Evolutionary conservation across 2,888 invertebrate species (phyloP).

Genomic region (Tipula confusa): DNA sequence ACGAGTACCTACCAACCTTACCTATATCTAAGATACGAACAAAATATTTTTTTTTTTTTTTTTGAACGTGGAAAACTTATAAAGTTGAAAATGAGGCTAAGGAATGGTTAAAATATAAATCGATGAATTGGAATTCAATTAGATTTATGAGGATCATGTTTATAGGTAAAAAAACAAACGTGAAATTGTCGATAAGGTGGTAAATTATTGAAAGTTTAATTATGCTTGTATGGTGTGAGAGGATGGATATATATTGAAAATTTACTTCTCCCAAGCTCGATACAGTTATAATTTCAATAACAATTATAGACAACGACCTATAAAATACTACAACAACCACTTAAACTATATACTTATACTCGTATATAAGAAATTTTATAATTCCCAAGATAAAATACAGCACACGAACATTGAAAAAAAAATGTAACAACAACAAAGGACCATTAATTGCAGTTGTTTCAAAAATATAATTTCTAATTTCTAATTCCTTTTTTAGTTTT

Average conservation of each 20-base stretch:
- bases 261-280: not conserved
- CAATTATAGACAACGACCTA: not conserved
- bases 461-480: not conserved
- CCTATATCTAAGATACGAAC: not conserved
- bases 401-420: not conserved
- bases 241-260: too few species aligned
- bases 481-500: not conserved
- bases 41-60: not conserved
- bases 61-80: not conserved
- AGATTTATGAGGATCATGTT: not conserved
- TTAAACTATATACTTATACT: not conserved
- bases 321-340: not conserved
- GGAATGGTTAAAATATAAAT: not conserved
- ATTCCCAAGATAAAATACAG: not conserved
- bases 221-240: not conserved
- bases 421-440: not conserved
- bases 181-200: not conserved
- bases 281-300: not conserved
- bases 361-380: not conserved
- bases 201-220: not conserved
- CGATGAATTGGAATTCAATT: not conserved
- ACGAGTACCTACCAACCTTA: not conserved
- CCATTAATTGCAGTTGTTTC: slow-evolving; percentile 14
- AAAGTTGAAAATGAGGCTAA: not conserved
- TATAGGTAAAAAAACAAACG: not conserved